These are phyloP conservation scores for Bemisia tabaci DNA, from an alignment of 1,140 invertebrate genomes.

Conservation along the genomic window DNA sequence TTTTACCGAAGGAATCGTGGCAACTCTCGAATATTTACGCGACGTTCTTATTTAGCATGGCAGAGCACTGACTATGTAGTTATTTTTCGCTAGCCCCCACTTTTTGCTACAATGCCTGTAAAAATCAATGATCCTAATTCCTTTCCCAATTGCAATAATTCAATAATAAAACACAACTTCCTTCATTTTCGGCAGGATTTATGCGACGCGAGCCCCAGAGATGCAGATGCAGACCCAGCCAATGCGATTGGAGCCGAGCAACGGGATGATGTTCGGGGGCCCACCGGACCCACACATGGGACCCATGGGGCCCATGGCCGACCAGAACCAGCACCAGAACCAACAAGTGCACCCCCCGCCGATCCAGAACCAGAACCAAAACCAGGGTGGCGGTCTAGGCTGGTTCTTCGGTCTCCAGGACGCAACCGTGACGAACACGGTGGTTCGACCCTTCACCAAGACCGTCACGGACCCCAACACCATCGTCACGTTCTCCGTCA, in stretches of 20 bases:
- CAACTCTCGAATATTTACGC: no score
- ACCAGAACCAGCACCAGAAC: background rate
- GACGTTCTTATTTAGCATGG: no score
- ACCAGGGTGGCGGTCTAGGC: background rate
- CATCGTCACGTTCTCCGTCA: conserved; percentile 19
- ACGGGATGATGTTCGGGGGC: background rate
- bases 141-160: no score
- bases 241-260: background rate
- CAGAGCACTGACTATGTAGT: no score
- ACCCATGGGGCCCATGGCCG: background rate
- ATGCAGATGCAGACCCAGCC: background rate
- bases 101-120: no score
- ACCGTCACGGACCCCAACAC: conserved; percentile 11
- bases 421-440: background rate
- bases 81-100: no score
- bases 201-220: background rate
- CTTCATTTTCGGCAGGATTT: background rate
- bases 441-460: background rate
- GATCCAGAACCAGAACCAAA: background rate
- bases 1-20: no score
- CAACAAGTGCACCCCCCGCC: no score
- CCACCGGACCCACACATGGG: no score
- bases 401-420: background rate
- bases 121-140: no score
- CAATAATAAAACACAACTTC: no score